Evolutionary conservation across 2,888 invertebrate genomes (phyloP).

Genomic region (Ypsolopha sequella): DNA sequence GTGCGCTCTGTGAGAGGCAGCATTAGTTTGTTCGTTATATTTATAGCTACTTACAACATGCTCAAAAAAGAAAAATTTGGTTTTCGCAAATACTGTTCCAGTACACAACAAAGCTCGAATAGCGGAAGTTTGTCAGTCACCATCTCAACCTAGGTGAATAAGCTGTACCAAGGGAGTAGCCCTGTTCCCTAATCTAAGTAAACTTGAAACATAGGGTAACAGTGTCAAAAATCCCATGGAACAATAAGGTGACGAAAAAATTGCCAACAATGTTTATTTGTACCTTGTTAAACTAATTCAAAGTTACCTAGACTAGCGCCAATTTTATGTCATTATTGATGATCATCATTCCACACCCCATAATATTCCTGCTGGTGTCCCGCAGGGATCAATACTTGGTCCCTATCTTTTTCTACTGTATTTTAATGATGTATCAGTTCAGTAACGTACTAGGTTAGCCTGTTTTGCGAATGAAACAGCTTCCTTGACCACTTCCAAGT

Average conservation of each 20-base stretch:
- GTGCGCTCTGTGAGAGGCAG: too few species aligned
- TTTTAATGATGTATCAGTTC: conserved; percentile 2
- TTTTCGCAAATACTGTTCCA: background rate
- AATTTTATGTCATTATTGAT: background rate
- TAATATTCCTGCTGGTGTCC: background rate
- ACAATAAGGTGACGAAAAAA: too few species aligned
- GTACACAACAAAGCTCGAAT: too few species aligned
- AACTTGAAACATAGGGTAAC: too few species aligned
- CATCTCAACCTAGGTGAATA: background rate
- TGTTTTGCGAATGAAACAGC: conserved; percentile 5
- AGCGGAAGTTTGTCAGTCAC: too few species aligned
- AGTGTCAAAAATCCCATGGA: too few species aligned
- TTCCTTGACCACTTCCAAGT: background rate
- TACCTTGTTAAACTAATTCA: background rate
- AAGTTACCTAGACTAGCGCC: background rate
- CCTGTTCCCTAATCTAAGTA: too few species aligned
- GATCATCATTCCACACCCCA: background rate
- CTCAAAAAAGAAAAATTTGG: background rate
- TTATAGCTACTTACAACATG: background rate
- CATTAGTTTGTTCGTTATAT: too few species aligned
- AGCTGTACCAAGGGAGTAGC: too few species aligned
- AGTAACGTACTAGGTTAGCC: conserved; percentile 2
- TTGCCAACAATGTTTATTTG: background rate
- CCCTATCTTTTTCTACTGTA: conserved; percentile 4
- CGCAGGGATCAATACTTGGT: conserved; percentile 4